Evolutionary conservation across 1,140 invertebrate genomes (phyloP).

Genomic region (Procambarus virginalis): DNA sequence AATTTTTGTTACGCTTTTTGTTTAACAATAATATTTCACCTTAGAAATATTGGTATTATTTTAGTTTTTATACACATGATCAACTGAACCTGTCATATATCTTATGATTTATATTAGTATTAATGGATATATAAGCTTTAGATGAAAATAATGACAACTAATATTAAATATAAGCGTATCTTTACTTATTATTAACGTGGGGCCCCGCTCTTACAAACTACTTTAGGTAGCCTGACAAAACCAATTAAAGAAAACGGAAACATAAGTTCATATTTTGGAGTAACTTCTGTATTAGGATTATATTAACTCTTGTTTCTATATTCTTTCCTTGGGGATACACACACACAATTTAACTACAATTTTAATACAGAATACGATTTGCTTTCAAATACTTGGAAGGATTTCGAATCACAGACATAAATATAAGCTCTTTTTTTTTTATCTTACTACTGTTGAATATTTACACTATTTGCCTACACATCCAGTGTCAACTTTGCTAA

Average conservation of each 20-base stretch:
- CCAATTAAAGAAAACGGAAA: conserved; percentile 8
- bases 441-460: not conserved
- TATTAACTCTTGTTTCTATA: not conserved
- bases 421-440: conserved; percentile 26
- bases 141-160: too few relatives aligned
- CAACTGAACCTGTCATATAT: not conserved
- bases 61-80: not conserved
- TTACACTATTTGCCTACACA: not conserved
- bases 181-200: not conserved
- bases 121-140: too few relatives aligned
- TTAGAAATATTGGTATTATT: not conserved
- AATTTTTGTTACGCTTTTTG: too few relatives aligned
- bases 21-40: not conserved
- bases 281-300: not conserved
- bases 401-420: conserved; percentile 41
- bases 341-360: not conserved
- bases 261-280: not conserved
- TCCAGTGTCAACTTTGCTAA: not conserved
- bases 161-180: not conserved
- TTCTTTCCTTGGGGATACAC: not conserved
- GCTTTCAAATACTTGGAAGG: conserved; percentile 35
- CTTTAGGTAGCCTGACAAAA: not conserved
- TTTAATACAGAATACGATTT: not conserved
- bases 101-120: not conserved
- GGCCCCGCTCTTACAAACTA: not conserved